Evolutionary conservation across 2,113 vertebrate species (phyloP).

Genomic region (Lepus timidus): DNA sequence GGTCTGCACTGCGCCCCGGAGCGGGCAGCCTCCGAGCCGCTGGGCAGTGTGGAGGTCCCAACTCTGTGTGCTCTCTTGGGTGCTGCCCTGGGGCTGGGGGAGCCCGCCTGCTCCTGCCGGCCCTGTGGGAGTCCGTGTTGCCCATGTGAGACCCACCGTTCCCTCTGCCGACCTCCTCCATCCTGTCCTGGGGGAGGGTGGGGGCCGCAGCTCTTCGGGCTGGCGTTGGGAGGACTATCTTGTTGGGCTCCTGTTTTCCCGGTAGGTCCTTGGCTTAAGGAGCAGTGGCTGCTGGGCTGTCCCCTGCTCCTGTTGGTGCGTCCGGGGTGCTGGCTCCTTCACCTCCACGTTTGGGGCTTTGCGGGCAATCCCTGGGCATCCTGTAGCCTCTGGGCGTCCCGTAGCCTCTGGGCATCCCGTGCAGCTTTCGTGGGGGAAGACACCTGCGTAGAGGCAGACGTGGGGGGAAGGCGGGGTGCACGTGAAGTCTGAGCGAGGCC

Average conservation of each 20-base stretch:
- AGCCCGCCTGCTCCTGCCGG: too few species aligned
- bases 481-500: accelerated
- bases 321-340: not conserved
- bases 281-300: not conserved
- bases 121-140: too few species aligned
- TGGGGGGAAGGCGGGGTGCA: accelerated
- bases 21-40: too few species aligned
- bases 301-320: not conserved
- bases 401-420: accelerated
- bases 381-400: accelerated
- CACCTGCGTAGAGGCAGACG: not conserved
- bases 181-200: not conserved
- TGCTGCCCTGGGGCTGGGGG: too few species aligned
- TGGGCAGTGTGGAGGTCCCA: not conserved
- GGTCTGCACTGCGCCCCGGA: accelerated
- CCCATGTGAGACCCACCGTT: too few species aligned
- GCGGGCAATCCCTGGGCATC: not conserved
- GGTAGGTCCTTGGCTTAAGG: not conserved
- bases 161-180: too few species aligned
- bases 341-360: accelerated
- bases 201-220: too few species aligned
- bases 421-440: not conserved
- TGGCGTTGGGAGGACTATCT: not conserved
- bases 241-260: not conserved
- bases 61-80: not conserved